Base-by-base conservation (phyloP, 1,140 invertebrate species). In the Drosophila suzukii region DNA sequence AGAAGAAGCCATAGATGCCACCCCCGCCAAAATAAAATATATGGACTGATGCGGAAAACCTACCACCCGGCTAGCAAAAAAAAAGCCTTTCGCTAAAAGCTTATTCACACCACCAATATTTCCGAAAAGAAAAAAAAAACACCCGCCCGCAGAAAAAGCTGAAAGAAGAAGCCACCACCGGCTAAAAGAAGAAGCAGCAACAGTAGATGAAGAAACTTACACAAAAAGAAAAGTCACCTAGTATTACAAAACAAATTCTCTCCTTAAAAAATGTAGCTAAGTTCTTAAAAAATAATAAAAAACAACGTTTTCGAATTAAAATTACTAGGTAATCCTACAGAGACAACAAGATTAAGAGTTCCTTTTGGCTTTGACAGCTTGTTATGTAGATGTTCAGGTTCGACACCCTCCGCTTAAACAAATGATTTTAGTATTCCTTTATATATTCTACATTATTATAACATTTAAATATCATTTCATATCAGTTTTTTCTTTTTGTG, bases 81-180 rank as follows among this genome's bases (percentile, higher is more conserved):
- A 66, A 57, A 70, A 68, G 44, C 36, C 55, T 71, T 71, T 39
- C 20, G 38, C 11, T 43, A 38, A 72, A 72, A 72, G 68, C 68
- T 72, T 71, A 72, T 72, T 72, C 68, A 72, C 68, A 72, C 68
- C 68, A 71, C 66, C 62, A 63, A 38, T 30, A 57, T 56, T 65
- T 30, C 11, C 27, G 6, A 44, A 39, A 49, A 15, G 12, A 5
- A 39, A 43, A 27, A 60, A 15, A 39, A 49, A 32, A 32, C 63
- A 50, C 53, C 44, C 65, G 38, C 65, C 67, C 51, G 47, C 65
- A 70, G 65, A 49, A 70, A 47, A 54, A 47, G 34, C 17, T 30
- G 27, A 50, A 27, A 63, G 24, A 15, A 10, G 65, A 68, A 68
- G 61, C 65, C 60, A 68, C 68, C 68, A 72, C 53, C 66, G 47